Percentiles rank a stretch among this genome's conserved stretches.
phyloP scores from a whole-genome alignment of 2,797 vertebrate species.

The Yasuhikotakia modesta region DNA sequence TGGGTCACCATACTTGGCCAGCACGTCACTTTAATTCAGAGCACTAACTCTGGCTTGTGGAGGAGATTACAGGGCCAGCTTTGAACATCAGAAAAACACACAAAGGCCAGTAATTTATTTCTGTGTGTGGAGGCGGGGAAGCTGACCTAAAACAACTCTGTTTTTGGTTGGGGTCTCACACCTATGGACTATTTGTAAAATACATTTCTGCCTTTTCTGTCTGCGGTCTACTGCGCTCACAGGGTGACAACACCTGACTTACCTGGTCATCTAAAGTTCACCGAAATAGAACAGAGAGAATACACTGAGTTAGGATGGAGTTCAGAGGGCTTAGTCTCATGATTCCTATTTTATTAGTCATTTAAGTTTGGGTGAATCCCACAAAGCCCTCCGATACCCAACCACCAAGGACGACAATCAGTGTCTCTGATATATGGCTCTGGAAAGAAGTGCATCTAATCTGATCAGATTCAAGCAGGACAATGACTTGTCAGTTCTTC shows the following conservation, averaged over 20 bases:
- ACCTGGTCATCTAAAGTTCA: no score
- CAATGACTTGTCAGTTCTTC: not conserved
- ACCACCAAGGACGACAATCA: not conserved
- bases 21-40: no score
- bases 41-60: not conserved
- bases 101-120: not conserved
- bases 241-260: not conserved
- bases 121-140: not conserved
- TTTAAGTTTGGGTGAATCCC: not conserved
- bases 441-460: not conserved
- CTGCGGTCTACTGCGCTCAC: not conserved
- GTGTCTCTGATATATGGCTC: not conserved
- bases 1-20: no score
- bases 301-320: no score
- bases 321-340: no score
- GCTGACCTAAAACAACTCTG: not conserved
- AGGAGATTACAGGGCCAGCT: not conserved
- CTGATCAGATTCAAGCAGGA: not conserved
- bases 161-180: not conserved
- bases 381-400: not conserved
- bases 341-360: not conserved
- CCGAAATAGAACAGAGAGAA: no score
- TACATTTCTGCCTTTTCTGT: not conserved
- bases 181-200: not conserved
- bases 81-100: not conserved